phyloP scores from a whole-genome alignment of 2,888 invertebrate genomes.

The Cylindroiulus punctatus region DNA sequence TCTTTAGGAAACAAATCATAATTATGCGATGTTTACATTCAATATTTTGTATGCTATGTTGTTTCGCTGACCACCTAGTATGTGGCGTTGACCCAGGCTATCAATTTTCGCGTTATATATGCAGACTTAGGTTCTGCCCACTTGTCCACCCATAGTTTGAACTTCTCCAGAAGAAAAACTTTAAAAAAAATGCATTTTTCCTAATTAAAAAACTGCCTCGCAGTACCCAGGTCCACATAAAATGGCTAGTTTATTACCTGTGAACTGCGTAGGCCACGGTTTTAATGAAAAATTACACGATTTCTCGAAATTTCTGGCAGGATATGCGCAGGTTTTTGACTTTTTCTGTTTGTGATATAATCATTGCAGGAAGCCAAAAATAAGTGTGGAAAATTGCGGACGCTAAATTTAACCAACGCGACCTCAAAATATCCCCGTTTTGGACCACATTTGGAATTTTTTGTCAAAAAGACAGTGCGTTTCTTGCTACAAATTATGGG shows the following conservation, averaged over 20 bases:
- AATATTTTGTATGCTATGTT: neutral
- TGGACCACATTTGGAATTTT: neutral
- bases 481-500: neutral
- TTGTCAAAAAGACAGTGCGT: neutral
- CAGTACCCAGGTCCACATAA: neutral
- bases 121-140: neutral
- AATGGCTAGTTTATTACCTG: neutral
- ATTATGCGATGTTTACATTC: slow-evolving; percentile 1
- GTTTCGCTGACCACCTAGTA: neutral
- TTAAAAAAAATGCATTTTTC: neutral
- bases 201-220: neutral
- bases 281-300: neutral
- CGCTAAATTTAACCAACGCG: slow-evolving; percentile 12
- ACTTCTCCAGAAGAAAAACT: neutral
- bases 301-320: neutral
- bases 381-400: neutral
- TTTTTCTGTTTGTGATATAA: neutral
- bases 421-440: slow-evolving; percentile 14
- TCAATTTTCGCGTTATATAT: neutral
- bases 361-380: slow-evolving; percentile 16
- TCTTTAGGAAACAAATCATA: neutral
- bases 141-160: slow-evolving; percentile 7
- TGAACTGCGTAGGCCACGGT: neutral
- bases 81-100: slow-evolving; percentile 14
- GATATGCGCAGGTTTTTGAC: slow-evolving; percentile 19